Evolutionary conservation across 2,888 invertebrate species (phyloP).

Genomic region (Chesias legatella): DNA sequence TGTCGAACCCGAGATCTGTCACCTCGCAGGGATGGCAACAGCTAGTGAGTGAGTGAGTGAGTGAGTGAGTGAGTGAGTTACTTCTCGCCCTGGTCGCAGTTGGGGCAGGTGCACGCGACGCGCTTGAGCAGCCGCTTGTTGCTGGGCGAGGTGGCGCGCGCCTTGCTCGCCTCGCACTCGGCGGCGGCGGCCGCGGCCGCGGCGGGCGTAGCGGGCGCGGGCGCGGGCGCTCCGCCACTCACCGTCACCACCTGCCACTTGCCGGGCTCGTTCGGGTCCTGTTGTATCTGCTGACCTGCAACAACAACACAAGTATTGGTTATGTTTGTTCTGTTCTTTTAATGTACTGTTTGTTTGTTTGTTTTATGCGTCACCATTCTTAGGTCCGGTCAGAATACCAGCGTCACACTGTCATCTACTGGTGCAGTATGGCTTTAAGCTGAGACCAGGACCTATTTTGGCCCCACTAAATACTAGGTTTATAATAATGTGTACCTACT

Average conservation of each 20-base stretch:
- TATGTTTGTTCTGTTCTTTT: neutral
- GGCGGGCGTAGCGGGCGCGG: constrained; percentile 29
- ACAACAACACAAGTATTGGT: neutral
- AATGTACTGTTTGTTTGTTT: neutral
- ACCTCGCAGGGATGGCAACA: no score
- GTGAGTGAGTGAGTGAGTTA: constrained; percentile 47
- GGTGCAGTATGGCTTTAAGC: no score
- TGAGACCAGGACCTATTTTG: no score
- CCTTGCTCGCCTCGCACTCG: constrained; percentile 64
- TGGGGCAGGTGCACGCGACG: constrained; percentile 98
- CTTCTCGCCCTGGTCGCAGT: constrained; percentile 94
- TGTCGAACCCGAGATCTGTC: no score
- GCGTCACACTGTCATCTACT: no score
- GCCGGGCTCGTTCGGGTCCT: constrained; percentile 90
- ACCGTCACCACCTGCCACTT: constrained; percentile 89
- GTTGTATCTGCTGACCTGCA: constrained; percentile 86
- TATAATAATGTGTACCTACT: no score
- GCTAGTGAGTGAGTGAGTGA: no score
- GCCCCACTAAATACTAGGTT: no score
- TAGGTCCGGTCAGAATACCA: no score
- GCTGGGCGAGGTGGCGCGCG: constrained; percentile 49
- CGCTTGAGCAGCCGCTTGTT: constrained; percentile 84
- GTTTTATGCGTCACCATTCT: no score
- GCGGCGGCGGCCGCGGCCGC: constrained; percentile 27
- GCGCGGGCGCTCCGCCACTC: constrained; percentile 33